These are phyloP conservation scores for Papilio xuthus DNA, from an alignment of 1,140 invertebrate genomes.

Conservation along the genomic window DNA sequence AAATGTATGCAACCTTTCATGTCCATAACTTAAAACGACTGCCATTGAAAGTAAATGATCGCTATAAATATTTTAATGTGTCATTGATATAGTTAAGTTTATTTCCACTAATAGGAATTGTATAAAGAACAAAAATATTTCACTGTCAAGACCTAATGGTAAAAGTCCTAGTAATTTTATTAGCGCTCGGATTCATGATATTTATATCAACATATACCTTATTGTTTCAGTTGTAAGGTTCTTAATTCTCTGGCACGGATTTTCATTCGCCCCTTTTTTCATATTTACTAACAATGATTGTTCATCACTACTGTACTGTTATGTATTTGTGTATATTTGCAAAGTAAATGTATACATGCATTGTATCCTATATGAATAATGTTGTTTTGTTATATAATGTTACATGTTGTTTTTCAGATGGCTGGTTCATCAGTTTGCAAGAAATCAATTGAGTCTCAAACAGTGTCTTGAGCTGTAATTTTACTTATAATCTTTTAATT, in stretches of 20 bases:
- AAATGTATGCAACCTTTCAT: background rate
- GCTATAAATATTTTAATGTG: background rate
- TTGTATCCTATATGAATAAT: background rate
- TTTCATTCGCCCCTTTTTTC: background rate
- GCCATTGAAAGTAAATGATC: background rate
- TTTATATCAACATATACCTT: background rate
- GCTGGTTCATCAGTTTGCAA: conserved; percentile 55
- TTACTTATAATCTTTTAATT: conserved; percentile 48
- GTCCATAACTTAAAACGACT: background rate
- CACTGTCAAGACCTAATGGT: background rate
- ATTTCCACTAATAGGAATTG: background rate
- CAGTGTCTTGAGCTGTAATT: conserved; percentile 65
- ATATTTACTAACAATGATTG: background rate
- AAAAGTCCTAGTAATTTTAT: background rate
- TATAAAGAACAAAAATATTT: background rate
- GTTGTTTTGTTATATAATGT: conserved; percentile 26
- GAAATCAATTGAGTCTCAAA: conserved; percentile 64
- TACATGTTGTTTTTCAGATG: conserved; percentile 68
- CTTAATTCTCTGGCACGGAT: background rate
- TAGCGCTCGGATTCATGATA: background rate
- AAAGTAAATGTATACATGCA: conserved; percentile 9
- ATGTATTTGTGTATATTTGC: conserved; percentile 9
- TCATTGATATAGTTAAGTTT: background rate
- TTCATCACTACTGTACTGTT: background rate
- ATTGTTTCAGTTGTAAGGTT: background rate